These are phyloP conservation scores for Rachycentron canadum DNA, from an alignment of 2,797 vertebrate species.

Conservation along the genomic window DNA sequence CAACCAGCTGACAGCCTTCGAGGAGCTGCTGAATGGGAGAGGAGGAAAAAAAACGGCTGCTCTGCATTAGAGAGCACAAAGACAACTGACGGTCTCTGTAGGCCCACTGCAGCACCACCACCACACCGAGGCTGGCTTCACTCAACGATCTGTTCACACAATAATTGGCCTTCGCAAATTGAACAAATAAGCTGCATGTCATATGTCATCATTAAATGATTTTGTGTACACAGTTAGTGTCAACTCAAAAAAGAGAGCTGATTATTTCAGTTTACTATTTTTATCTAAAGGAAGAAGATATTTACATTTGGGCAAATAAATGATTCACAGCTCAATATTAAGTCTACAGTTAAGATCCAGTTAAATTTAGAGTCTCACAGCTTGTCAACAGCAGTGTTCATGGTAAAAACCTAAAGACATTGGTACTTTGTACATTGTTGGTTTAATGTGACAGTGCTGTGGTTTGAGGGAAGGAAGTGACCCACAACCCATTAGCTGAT, in stretches of 20 bases:
- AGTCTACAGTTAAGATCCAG: neutral
- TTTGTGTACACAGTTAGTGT: too few species aligned
- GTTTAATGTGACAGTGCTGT: too few species aligned
- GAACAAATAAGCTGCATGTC: constrained; percentile 24
- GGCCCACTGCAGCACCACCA: constrained; percentile 34
- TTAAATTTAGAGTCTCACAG: too few species aligned
- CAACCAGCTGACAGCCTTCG: constrained; percentile 60
- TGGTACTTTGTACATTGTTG: too few species aligned
- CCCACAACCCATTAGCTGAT: too few species aligned
- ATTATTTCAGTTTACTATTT: neutral
- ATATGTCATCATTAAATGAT: neutral
- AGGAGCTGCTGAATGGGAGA: constrained; percentile 53
- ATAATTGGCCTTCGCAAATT: constrained; percentile 26
- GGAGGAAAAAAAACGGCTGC: constrained; percentile 37
- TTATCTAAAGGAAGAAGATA: neutral
- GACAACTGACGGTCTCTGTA: constrained; percentile 34
- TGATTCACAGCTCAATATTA: neutral
- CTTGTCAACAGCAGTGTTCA: too few species aligned
- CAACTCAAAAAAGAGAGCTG: neutral
- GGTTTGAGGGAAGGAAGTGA: too few species aligned
- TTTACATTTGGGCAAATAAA: neutral
- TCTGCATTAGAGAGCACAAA: constrained; percentile 46
- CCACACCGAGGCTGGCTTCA: constrained; percentile 28
- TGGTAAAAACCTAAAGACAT: too few species aligned
- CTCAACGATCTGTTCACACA: constrained; percentile 35